Conservation (phyloP, 2,888 invertebrate genomes). For the Caenorhabditis sp. region DNA sequence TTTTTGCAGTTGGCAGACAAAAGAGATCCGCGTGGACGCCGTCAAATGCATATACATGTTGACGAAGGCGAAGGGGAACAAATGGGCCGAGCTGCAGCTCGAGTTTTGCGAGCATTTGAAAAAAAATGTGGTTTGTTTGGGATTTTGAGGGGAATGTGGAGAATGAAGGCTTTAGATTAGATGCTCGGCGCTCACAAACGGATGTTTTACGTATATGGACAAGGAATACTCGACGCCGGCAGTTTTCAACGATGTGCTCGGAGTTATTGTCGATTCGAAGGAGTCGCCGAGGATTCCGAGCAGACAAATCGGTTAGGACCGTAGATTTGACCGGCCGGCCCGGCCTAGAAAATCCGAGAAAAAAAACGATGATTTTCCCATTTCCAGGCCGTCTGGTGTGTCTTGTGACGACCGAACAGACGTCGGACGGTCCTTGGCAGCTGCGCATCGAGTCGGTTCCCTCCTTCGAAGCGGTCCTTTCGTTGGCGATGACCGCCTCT, state of each 20-base stretch:
- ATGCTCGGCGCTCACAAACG: conserved; percentile 47
- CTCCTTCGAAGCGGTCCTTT: conserved; percentile 41
- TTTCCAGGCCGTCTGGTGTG: conserved; percentile 33
- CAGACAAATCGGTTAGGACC: conserved; percentile 30
- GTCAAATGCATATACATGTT: conserved; percentile 38
- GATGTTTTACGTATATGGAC: conserved; percentile 44
- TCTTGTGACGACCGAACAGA: too few relatives aligned
- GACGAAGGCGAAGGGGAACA: conserved; percentile 16
- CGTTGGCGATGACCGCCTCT: conserved; percentile 30
- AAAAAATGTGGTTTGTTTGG: conserved; percentile 15
- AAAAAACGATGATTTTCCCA: not conserved
- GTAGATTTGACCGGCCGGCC: too few relatives aligned
- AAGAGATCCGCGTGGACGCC: conserved; percentile 18
- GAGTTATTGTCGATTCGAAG: conserved; percentile 25
- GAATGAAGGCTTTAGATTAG: conserved; percentile 18
- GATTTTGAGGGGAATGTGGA: not conserved
- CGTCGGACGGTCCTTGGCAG: too few relatives aligned
- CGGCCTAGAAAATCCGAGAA: not conserved
- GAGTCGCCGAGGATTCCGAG: conserved; percentile 10
- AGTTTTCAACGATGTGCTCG: conserved; percentile 44
- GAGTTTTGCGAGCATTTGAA: conserved; percentile 29
- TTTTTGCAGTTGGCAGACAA: conserved; percentile 14
- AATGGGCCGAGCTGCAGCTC: conserved; percentile 29
- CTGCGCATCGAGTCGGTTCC: conserved; percentile 20
- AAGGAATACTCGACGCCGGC: conserved; percentile 23